Evolutionary conservation across 2,113 vertebrate species (phyloP).

Genomic region (Apus apus): DNA sequence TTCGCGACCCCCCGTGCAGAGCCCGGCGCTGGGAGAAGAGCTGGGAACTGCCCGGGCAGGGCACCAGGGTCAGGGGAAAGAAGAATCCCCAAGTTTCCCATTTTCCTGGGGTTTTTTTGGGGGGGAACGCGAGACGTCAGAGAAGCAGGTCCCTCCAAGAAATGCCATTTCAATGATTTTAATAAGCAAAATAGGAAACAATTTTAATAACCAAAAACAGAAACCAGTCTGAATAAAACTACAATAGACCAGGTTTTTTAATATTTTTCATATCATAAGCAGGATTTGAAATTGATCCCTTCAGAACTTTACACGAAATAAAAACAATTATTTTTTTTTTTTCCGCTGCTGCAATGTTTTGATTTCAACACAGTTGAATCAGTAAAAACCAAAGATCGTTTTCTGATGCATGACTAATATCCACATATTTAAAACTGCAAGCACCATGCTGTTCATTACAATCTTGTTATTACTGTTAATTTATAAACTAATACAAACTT

Average conservation of each 20-base stretch:
- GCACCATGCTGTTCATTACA: conserved; percentile 98
- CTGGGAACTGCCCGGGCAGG: not conserved
- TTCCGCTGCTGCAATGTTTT: conserved; percentile 92
- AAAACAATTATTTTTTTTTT: conserved; percentile 89
- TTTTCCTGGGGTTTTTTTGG: no score
- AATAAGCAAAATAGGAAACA: conserved; percentile 99
- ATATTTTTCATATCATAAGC: conserved; percentile 97
- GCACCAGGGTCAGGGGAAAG: not conserved
- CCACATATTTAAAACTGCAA: conserved; percentile 98
- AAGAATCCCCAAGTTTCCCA: not conserved
- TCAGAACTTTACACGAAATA: conserved; percentile 95
- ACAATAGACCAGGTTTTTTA: conserved; percentile 97
- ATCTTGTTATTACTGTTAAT: conserved; percentile 96
- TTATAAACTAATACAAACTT: conserved; percentile 97
- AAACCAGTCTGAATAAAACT: conserved; percentile 99
- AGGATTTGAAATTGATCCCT: conserved; percentile 99
- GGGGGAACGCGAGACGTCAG: conserved; percentile 42
- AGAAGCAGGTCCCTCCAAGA: conserved; percentile 78
- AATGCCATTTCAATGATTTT: conserved; percentile 98
- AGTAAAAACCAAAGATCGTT: conserved; percentile 91
- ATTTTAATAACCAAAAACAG: conserved; percentile 99
- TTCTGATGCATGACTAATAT: conserved; percentile 95
- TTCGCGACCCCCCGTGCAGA: not conserved
- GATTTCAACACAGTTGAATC: conserved; percentile 99
- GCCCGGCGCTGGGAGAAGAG: not conserved